Evolutionary conservation across 2,797 vertebrate species (phyloP).

Genomic region (Chrysocyon brachyurus): DNA sequence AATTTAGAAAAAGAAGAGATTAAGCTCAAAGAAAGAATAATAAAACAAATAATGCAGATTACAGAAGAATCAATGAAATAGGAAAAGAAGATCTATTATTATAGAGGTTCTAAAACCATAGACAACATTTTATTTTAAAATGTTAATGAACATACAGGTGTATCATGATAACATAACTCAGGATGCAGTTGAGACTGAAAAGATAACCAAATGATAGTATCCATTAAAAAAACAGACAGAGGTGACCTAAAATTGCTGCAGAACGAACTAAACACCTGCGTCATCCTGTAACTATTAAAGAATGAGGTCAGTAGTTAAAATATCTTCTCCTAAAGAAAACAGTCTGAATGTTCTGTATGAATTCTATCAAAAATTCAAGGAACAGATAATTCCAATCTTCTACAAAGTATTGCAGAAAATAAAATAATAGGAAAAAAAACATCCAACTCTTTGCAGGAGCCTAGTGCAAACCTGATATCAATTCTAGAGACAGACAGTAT

Average conservation of each 20-base stretch:
- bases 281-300: background rate
- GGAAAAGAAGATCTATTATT: background rate
- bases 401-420: background rate
- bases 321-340: background rate
- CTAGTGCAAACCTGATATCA: background rate
- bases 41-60: conserved; percentile 28
- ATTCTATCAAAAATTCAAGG: conserved; percentile 44
- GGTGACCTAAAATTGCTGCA: background rate
- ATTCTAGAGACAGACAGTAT: conserved; percentile 23
- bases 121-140: background rate
- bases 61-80: background rate
- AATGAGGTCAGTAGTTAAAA: background rate
- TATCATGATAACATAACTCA: background rate
- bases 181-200: background rate
- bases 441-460: background rate
- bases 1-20: conserved; percentile 20
- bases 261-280: background rate
- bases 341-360: background rate
- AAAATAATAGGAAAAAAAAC: conserved; percentile 4
- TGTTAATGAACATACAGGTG: background rate
- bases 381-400: background rate
- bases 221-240: background rate
- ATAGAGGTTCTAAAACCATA: background rate
- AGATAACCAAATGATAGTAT: background rate
- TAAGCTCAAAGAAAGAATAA: background rate